Evolutionary conservation across 1,140 invertebrate species (phyloP).

Genomic region (Bombus huntii): DNA sequence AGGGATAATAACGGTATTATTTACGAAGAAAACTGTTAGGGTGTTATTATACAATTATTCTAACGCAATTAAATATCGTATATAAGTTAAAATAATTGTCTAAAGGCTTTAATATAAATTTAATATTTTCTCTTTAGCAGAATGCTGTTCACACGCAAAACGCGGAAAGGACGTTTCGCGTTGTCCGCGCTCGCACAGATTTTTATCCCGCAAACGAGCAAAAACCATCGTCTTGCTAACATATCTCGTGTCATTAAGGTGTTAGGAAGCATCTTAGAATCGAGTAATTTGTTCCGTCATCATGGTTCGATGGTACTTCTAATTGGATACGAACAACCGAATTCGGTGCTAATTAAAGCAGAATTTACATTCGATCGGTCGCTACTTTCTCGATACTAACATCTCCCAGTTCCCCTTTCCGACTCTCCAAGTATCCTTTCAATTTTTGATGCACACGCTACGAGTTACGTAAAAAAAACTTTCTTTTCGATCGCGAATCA

Average conservation of each 20-base stretch:
- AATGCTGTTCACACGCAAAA: background rate
- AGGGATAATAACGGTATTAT: background rate
- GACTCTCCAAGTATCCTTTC: background rate
- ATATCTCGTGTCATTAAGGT: background rate
- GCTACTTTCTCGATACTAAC: background rate
- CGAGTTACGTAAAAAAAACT: constrained; percentile 29
- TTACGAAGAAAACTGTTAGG: background rate
- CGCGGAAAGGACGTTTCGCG: background rate
- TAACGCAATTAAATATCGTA: background rate
- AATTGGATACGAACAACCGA: constrained; percentile 11
- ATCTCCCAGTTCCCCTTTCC: background rate
- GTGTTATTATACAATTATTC: background rate
- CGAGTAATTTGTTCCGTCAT: constrained; percentile 1
- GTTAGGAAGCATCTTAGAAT: background rate
- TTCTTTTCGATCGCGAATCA: constrained; percentile 21
- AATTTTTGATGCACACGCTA: background rate
- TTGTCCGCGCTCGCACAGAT: background rate
- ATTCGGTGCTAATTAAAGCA: constrained; percentile 12
- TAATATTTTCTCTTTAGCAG: background rate
- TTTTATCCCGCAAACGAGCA: constrained; percentile 3
- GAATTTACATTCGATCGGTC: background rate
- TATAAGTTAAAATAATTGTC: background rate
- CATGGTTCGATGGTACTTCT: background rate
- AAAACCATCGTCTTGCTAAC: background rate
- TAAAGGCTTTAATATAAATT: background rate